These are phyloP conservation scores for Drosophila nannoptera DNA, from an alignment of 1,140 invertebrate species.

Conservation along the genomic window DNA sequence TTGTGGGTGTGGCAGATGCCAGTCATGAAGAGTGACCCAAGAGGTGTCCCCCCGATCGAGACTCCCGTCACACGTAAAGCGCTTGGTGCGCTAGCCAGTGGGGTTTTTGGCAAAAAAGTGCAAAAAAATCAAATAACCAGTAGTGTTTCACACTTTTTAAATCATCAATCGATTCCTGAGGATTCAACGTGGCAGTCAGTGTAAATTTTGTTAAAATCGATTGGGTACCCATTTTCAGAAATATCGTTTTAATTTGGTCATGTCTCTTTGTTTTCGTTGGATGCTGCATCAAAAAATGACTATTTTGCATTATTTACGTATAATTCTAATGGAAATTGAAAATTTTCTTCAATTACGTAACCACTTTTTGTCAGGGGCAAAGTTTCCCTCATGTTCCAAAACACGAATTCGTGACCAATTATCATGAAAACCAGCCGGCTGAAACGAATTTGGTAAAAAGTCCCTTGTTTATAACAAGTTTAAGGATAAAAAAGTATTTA, in stretches of 20 bases:
- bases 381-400: constrained; percentile 45
- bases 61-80: constrained; percentile 46
- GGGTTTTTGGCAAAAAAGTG: constrained; percentile 42
- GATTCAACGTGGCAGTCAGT: constrained; percentile 51
- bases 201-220: constrained; percentile 80
- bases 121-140: constrained; percentile 31
- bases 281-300: constrained; percentile 58
- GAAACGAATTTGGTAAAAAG: constrained; percentile 32
- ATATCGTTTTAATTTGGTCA: constrained; percentile 82
- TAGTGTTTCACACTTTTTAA: constrained; percentile 73
- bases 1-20: constrained; percentile 67
- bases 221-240: constrained; percentile 87
- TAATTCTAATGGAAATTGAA: constrained; percentile 47
- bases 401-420: constrained; percentile 45
- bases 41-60: constrained; percentile 57
- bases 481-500: constrained; percentile 16
- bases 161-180: constrained; percentile 36
- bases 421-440: constrained; percentile 39
- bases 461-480: not conserved
- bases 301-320: constrained; percentile 42
- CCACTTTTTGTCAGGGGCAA: constrained; percentile 60
- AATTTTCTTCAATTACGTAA: constrained; percentile 77
- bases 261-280: constrained; percentile 64
- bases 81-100: constrained; percentile 15
- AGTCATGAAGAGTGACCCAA: constrained; percentile 33